Evolutionary conservation across 2,888 invertebrate genomes (phyloP), one percentile per base, ranked within the genome.

Genomic region (Seira ritae): DNA sequence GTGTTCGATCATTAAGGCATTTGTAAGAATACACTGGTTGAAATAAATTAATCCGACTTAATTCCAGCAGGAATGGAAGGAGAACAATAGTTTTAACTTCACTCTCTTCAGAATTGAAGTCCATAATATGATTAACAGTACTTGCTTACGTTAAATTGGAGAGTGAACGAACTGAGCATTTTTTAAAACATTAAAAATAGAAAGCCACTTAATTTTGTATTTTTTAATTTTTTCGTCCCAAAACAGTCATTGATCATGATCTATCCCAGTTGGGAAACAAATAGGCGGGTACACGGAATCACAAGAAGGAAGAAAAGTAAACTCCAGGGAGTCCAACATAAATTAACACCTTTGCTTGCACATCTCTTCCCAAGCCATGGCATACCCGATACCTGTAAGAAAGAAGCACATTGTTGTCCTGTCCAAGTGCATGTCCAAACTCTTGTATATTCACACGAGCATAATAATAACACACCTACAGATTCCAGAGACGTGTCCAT

Each of bases 251-350:
- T 72, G 72, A 74, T 46, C 31, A 80, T 74, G 80, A 80, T 80
- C 42, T 67, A 71, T 71, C 62, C 81, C 81, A 76, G 68, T 72
- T 37, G 81, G 81, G 81, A 76, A 81, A 81, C 81, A 81, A 81
- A 81, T 81, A 81, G 81, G 81, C 81, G 81, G 81, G 76, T 23
- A 67, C 72, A 31, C 71, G 42, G 2, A 15, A 1, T n/a, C 50
- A 12, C 12, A 50, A 50, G 17, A n/a, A n/a, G 20, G 46, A 75
- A 75, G 67, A 75, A 81, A 81, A 81, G 76, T 81, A 81, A 75
- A 81, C 81, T 81, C 81, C 75, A 76, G 81, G 81, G 81, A 81
- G 81, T 81, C 81, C 81, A 81, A 81, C 81, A 81, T 81, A 81
- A 81, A 81, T 81, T 81, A 81, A 81, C 81, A 81, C 81, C 81